Base-by-base conservation (phyloP, 1,140 invertebrate species). In the Halictus rubicundus region DNA sequence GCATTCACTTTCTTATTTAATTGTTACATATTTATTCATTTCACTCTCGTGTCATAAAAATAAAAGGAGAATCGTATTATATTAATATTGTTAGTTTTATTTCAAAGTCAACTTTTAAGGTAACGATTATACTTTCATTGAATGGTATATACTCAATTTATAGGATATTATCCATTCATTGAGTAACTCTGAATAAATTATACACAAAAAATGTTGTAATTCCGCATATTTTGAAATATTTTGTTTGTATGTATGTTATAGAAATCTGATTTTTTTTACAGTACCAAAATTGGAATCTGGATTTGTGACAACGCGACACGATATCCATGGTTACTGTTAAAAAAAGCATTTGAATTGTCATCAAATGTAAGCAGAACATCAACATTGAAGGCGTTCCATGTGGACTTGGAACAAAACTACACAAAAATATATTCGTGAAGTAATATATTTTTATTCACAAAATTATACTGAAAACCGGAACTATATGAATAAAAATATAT, bases 261-360 rank as follows among this genome's bases (percentile, higher is more conserved):
- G 4, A 71, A 5, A 5, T 4, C 2, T 12, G 10, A 46, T 12
- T 72, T 42, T 72, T 27, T 27, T 87, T 87, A 71, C 59, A 87
- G 85, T 80, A 85, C 52, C 72, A 85, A 81, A 69, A 54, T 0
- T 86, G 76, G 85, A 81, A 76, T 52, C 60, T 85, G 54, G 80
- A 85, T 39, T 76, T 81, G 37, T 82, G 79, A 83, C 77, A 78
- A 46, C 37, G 57, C 8, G 54, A 82, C 42, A 19, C 14, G 25
- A 78, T 60, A 3, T 75, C 46, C 66, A 82, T 23, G 6, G 76
- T 46, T 32, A 72, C 27, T 63, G 37, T 42, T 3, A 52, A 78
- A 74, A 73, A 79, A 6, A 54, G 32, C 46, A 66, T 19, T 60
- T 82, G 80, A 70, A 63, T 57, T 32, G 63, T 16, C 21, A 60